Conservation (phyloP, 2,888 invertebrate genomes). For the Mactromeris polynyma region DNA sequence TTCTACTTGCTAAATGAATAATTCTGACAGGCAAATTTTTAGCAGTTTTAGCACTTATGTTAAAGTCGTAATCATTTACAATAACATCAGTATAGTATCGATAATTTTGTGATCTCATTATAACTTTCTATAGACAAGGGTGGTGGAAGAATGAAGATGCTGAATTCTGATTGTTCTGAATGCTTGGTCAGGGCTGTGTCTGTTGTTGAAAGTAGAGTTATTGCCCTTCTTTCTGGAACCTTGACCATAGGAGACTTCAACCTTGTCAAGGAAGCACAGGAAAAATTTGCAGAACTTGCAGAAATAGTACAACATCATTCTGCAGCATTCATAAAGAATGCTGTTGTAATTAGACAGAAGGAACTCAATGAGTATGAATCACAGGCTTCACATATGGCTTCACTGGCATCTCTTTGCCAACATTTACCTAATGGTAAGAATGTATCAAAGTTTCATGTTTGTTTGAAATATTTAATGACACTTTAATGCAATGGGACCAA, state of each 20-base stretch:
- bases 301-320: conserved; percentile 14
- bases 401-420: conserved; percentile 30
- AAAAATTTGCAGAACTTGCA: conserved; percentile 48
- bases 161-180: conserved; percentile 38
- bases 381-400: conserved; percentile 41
- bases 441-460: not conserved
- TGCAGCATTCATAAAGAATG: conserved; percentile 2
- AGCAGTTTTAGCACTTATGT: too few species aligned
- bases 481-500: too few species aligned
- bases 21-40: too few species aligned
- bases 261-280: conserved; percentile 19
- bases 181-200: conserved; percentile 35
- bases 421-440: conserved; percentile 17
- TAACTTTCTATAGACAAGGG: not conserved
- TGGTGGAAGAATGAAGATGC: not conserved
- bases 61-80: too few species aligned
- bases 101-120: too few species aligned
- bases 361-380: conserved; percentile 45
- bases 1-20: too few species aligned
- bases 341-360: conserved; percentile 28
- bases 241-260: conserved; percentile 48
- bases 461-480: too few species aligned
- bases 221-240: conserved; percentile 38
- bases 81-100: too few species aligned
- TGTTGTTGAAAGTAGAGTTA: conserved; percentile 35